Conservation (phyloP, 2,113 vertebrate species). For the Noctilio leporinus region DNA sequence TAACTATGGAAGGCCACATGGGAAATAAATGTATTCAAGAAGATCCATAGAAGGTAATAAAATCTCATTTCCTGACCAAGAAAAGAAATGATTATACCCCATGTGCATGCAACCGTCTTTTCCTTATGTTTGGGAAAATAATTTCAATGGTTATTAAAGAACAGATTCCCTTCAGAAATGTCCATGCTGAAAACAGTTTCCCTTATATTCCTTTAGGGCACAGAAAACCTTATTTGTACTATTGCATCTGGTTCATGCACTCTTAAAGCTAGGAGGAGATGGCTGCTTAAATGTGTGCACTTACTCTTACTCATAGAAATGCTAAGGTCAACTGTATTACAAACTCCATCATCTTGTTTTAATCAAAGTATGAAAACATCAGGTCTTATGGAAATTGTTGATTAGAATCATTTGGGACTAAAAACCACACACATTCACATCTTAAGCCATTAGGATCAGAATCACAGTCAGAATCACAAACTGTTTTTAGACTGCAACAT, state of each 20-base stretch:
- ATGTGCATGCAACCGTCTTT: not conserved
- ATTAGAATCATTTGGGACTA: not conserved
- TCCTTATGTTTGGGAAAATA: not conserved
- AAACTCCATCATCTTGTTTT: not conserved
- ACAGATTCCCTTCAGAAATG: not conserved
- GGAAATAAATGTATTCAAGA: not conserved
- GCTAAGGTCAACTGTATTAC: not conserved
- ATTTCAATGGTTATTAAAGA: not conserved
- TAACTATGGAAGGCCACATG: not conserved
- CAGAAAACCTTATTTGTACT: not conserved
- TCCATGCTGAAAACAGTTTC: not conserved
- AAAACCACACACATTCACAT: not conserved
- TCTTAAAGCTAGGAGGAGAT: not conserved
- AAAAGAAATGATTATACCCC: not conserved
- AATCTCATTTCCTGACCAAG: not conserved
- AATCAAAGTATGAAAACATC: not conserved
- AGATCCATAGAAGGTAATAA: not conserved
- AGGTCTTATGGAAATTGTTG: not conserved
- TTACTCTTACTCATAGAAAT: not conserved
- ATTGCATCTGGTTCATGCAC: not conserved
- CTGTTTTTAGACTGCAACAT: not conserved
- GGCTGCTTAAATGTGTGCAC: not conserved
- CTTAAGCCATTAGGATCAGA: not conserved
- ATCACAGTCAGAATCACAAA: not conserved
- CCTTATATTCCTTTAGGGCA: not conserved